These are phyloP conservation scores for Leptopilina clavipes DNA, from an alignment of 1,140 invertebrate genomes.

Conservation along the genomic window DNA sequence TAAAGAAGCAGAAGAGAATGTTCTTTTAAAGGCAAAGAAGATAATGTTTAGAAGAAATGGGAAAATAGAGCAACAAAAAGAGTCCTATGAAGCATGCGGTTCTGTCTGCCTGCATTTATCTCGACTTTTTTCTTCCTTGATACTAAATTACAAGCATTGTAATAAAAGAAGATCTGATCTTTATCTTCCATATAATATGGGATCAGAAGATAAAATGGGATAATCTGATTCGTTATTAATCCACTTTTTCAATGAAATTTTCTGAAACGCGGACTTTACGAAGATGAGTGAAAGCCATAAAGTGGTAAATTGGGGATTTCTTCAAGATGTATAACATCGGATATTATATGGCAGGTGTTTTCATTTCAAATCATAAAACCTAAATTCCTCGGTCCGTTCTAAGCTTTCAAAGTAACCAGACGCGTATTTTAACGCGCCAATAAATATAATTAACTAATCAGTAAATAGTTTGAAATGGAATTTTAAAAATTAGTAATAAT, in stretches of 20 bases:
- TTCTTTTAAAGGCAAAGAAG: no score
- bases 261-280: neutral
- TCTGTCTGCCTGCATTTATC: neutral
- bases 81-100: neutral
- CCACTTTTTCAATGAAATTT: conserved; percentile 13
- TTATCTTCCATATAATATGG: neutral
- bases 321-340: conserved; percentile 41
- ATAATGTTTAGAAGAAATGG: neutral
- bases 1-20: no score
- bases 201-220: conserved; percentile 14
- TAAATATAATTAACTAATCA: no score
- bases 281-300: conserved; percentile 9
- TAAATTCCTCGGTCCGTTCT: no score
- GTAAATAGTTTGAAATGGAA: no score
- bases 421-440: no score
- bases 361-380: conserved; percentile 31
- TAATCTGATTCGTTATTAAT: neutral
- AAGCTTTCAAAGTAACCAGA: no score
- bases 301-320: conserved; percentile 47
- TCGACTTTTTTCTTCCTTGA: neutral
- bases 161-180: neutral
- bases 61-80: no score
- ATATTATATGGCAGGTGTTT: conserved; percentile 48
- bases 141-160: neutral
- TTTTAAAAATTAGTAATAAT: no score